phyloP scores from a whole-genome alignment of 53 echinoderm and acorn worm species.

The Antedon mediterranea region DNA sequence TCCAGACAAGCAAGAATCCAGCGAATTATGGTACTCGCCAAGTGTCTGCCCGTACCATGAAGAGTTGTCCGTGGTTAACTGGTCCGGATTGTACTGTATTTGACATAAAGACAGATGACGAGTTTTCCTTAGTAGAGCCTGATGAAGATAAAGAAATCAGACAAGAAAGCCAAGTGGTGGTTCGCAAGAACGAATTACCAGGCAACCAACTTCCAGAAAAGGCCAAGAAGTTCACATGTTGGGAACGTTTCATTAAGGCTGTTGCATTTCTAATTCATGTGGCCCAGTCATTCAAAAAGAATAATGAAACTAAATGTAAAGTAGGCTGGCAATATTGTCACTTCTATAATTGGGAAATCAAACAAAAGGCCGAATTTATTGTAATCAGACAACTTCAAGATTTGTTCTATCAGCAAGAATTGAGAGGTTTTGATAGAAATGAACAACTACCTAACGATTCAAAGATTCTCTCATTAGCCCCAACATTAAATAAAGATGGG shows the following conservation, averaged over 20 bases:
- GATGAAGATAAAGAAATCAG: constrained; percentile 8
- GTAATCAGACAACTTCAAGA: neutral
- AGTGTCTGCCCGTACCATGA: neutral
- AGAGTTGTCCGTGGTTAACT: neutral
- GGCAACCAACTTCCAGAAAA: neutral
- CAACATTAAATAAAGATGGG: constrained; percentile 1
- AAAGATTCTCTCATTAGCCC: neutral
- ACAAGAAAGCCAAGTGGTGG: neutral
- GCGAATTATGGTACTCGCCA: constrained; percentile 25
- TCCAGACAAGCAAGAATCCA: constrained; percentile 13
- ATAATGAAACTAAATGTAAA: neutral
- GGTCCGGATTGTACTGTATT: constrained; percentile 6
- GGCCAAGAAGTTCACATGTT: neutral
- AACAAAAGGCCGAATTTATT: neutral
- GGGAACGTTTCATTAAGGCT: constrained; percentile 4
- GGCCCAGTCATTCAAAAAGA: neutral
- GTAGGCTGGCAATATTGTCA: neutral
- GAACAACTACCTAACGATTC: neutral
- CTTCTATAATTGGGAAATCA: neutral
- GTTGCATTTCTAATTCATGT: neutral
- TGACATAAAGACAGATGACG: neutral
- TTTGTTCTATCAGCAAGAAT: neutral
- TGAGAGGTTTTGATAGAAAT: neutral
- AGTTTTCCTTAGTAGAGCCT: constrained; percentile 1
- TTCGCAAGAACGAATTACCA: neutral